Conservation (phyloP, 2,113 vertebrate species). For the Epinephelus moara region DNA sequence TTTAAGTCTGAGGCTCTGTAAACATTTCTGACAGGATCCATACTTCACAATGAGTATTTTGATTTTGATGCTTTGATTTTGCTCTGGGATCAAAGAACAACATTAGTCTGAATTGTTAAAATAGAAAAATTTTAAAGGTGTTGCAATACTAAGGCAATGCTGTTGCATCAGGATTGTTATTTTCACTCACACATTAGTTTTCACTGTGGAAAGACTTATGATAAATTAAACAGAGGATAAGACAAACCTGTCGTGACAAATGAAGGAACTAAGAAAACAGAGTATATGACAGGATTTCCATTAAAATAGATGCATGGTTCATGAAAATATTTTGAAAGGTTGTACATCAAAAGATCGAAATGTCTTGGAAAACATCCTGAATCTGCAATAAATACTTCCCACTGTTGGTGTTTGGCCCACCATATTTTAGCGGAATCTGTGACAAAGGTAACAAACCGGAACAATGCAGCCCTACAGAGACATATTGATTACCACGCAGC, state of each 20-base stretch:
- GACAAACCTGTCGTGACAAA: not conserved
- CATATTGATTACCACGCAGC: too few species aligned
- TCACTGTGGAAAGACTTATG: not conserved
- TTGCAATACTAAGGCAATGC: slow-evolving; percentile 21
- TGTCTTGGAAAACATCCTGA: too few species aligned
- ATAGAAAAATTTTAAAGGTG: not conserved
- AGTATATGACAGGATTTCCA: too few species aligned
- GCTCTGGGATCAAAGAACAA: not conserved
- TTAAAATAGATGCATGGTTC: too few species aligned
- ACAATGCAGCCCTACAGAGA: too few species aligned
- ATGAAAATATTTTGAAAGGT: too few species aligned
- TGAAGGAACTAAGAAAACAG: not conserved
- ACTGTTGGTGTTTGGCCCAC: too few species aligned
- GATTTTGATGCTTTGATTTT: slow-evolving; percentile 18
- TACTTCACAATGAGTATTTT: not conserved
- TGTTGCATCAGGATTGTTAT: slow-evolving; percentile 16
- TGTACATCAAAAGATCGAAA: too few species aligned
- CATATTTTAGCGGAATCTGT: not conserved
- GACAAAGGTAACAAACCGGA: not conserved
- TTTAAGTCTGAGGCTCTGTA: too few species aligned
- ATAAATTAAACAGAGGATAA: not conserved
- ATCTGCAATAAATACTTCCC: not conserved
- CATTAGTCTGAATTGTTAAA: not conserved
- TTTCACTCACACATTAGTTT: not conserved
- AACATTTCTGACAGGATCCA: not conserved